Evolutionary conservation across 2,888 invertebrate species (phyloP).

Genomic region (Andrena camellia): DNA sequence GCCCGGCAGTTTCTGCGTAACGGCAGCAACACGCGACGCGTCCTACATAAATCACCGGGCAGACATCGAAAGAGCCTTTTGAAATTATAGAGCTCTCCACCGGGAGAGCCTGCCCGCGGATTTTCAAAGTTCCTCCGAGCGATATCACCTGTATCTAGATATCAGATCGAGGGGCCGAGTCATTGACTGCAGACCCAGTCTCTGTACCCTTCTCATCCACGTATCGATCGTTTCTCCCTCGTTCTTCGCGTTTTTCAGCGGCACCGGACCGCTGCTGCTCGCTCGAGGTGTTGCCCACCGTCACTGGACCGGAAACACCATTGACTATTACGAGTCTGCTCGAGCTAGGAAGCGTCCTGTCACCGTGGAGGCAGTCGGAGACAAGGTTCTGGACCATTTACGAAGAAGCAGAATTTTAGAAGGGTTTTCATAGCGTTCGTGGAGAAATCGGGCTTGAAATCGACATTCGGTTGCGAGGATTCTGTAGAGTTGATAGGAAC

Average conservation of each 20-base stretch:
- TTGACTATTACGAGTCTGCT: slow-evolving; percentile 6
- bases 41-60: slow-evolving; percentile 73
- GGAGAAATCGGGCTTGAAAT: not conserved
- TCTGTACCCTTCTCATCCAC: slow-evolving; percentile 34
- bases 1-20: slow-evolving; percentile 53
- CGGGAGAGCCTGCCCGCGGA: slow-evolving; percentile 54
- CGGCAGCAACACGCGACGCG: slow-evolving; percentile 64
- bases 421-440: no score
- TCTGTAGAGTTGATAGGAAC: not conserved
- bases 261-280: not conserved
- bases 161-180: slow-evolving; percentile 59
- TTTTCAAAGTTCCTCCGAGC: slow-evolving; percentile 68
- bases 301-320: slow-evolving; percentile 41
- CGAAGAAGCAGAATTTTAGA: no score
- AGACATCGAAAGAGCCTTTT: slow-evolving; percentile 70
- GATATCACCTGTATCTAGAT: slow-evolving; percentile 66
- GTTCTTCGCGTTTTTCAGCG: slow-evolving; percentile 18
- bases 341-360: slow-evolving; percentile 26
- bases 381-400: no score
- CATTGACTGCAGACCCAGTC: slow-evolving; percentile 44
- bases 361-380: not conserved
- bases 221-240: slow-evolving; percentile 45
- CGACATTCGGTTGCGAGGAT: not conserved
- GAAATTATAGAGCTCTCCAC: slow-evolving; percentile 67
- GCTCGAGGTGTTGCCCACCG: slow-evolving; percentile 4